Evolutionary conservation across 2,797 vertebrate species (phyloP).

Genomic region (Tarsius wallacei): DNA sequence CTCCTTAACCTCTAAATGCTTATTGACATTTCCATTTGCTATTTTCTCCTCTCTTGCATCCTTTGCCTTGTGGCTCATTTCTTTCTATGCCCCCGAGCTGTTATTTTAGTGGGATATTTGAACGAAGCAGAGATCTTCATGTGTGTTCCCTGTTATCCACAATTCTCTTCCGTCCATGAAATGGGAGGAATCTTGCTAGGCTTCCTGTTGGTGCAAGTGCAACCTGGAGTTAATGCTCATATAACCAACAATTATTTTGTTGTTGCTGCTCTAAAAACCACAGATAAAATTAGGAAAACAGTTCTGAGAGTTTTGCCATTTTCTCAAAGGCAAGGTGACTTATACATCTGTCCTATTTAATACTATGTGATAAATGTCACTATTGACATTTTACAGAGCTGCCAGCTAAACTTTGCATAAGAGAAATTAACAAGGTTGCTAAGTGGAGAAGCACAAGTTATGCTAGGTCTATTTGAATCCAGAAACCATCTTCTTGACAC

Average conservation of each 20-base stretch:
- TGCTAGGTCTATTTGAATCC: neutral
- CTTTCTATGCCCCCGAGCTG: neutral
- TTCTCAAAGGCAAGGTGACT: constrained; percentile 8
- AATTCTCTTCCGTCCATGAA: neutral
- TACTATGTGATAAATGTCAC: neutral
- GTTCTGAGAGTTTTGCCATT: neutral
- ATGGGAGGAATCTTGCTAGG: neutral
- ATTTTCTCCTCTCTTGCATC: neutral
- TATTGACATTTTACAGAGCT: neutral
- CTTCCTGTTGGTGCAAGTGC: neutral
- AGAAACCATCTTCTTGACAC: neutral
- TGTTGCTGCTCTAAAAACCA: neutral
- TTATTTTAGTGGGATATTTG: neutral
- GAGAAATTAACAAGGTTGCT: neutral
- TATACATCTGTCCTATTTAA: neutral
- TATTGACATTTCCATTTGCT: neutral
- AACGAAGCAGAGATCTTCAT: neutral
- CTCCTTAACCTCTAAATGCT: neutral
- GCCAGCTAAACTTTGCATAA: neutral
- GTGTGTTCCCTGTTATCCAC: neutral
- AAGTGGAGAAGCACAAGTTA: neutral
- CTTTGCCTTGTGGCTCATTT: neutral
- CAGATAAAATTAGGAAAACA: neutral
- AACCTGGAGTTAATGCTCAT: neutral
- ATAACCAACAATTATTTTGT: neutral